Conservation (phyloP, 2,888 invertebrate genomes). For the Lingula anatina region DNA sequence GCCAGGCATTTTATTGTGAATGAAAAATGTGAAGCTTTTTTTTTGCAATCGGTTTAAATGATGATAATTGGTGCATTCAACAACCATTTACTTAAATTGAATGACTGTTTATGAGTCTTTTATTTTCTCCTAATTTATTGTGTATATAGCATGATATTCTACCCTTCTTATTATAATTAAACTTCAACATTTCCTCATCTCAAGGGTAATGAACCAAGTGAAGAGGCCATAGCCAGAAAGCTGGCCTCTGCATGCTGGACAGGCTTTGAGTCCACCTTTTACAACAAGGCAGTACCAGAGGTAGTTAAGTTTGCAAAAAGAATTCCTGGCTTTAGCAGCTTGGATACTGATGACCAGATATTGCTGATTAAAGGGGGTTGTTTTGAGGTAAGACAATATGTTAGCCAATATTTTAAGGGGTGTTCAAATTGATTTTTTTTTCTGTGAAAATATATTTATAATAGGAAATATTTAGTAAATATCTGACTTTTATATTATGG, state of each 20-base stretch:
- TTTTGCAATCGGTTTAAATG: no score
- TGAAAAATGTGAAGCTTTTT: no score
- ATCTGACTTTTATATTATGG: not conserved
- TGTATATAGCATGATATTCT: no score
- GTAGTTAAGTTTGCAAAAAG: conserved; percentile 98
- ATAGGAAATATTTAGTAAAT: not conserved
- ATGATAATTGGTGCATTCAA: no score
- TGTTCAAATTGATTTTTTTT: not conserved
- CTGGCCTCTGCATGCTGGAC: conserved; percentile 44
- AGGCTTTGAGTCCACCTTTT: conserved; percentile 42
- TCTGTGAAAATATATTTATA: not conserved
- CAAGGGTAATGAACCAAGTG: no score
- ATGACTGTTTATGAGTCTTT: no score
- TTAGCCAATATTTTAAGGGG: not conserved
- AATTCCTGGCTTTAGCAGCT: conserved; percentile 91
- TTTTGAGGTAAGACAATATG: conserved; percentile 40
- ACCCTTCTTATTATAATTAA: no score
- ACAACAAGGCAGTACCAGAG: conserved; percentile 71
- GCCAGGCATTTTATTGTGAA: no score
- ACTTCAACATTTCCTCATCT: no score
- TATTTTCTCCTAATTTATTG: no score
- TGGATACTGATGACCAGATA: conserved; percentile 96
- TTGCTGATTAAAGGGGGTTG: conserved; percentile 74
- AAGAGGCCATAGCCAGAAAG: no score
- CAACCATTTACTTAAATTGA: no score